Evolutionary conservation across 2,113 vertebrate genomes (phyloP), one percentile per base, ranked within the genome.

Genomic region (Cisticola juncidis): DNA sequence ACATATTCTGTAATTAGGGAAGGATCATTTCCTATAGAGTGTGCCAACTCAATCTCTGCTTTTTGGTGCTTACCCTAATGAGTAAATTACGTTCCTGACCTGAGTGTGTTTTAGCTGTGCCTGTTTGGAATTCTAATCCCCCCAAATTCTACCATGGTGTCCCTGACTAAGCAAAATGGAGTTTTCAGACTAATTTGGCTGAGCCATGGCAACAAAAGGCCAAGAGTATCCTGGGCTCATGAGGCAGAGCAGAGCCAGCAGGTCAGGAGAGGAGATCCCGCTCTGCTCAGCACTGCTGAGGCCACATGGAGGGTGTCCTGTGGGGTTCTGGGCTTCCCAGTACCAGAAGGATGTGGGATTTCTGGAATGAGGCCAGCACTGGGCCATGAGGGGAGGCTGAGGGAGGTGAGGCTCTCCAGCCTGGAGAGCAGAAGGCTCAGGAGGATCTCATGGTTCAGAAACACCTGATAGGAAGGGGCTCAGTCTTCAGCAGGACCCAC

Each of bases 291-390:
- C n/a, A 9, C 40, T 79, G 40, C 65, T 79, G 73, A 47, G 40
- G 24, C 2, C 28, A 47, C 40, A 24, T 16, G 47, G n/a, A 4
- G 12, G 22, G n/a, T 15, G 28, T 62, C 47, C n/a, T 16, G 0
- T 24, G 19, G 3, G 5, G 7, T 40, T n/a, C 65, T 79, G 64
- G 15, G 6, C 20, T 70, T 19, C 33, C 38, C 54, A 61, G 33
- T 1, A 15, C 3, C 33, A 29, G 69, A 50, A 60, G 22, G 26
- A 10, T 40, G 9, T 23, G 72, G 25, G 17, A 20, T 84, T 85
- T 57, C 54, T 74, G 74, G 47, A 85, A 10, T 0, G 1, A 71
- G 47, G 22, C 40, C 78, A 78, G n/a, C 60, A 42, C 33, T 22
- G 25, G 48, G 40, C 21, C 31, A 11, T 12, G 33, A 66, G 24